phyloP scores from a whole-genome alignment of 2,113 vertebrate species.

The Collichthys lucidus region DNA sequence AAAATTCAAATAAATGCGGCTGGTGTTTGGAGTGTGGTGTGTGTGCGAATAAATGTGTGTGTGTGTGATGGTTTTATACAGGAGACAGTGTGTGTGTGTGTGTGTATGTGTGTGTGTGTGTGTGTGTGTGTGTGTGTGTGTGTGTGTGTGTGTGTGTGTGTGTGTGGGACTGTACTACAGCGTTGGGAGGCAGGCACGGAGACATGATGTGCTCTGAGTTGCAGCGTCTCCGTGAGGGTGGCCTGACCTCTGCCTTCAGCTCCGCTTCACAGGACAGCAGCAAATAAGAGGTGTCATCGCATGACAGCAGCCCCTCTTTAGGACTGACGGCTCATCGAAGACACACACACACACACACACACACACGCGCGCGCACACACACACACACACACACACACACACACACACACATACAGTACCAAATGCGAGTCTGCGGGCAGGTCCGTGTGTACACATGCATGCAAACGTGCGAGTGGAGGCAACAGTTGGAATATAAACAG shows the following conservation, averaged over 20 bases:
- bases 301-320: conserved; percentile 77
- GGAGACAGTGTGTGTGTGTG: background rate
- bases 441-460: conserved; percentile 24
- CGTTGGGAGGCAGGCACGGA: conserved; percentile 45
- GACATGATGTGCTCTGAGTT: conserved; percentile 74
- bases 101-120: conserved; percentile 29
- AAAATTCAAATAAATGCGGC: conserved; percentile 26
- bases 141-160: conserved; percentile 13
- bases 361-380: conserved; percentile 22
- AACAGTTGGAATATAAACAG: conserved; percentile 61
- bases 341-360: conserved; percentile 16
- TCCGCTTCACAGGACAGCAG: conserved; percentile 78
- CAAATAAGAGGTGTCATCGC: conserved; percentile 82
- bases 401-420: background rate
- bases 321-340: conserved; percentile 59
- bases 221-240: conserved; percentile 74
- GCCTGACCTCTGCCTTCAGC: conserved; percentile 81
- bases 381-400: conserved; percentile 1
- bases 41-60: conserved; percentile 17
- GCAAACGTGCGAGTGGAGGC: conserved; percentile 45
- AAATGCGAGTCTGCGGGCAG: conserved; percentile 10
- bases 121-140: conserved; percentile 13
- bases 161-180: background rate
- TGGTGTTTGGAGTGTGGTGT: conserved; percentile 15
- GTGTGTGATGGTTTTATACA: conserved; percentile 21